These are phyloP conservation scores for Zapus hudsonius DNA, from an alignment of 2,113 vertebrate genomes.

Conservation along the genomic window DNA sequence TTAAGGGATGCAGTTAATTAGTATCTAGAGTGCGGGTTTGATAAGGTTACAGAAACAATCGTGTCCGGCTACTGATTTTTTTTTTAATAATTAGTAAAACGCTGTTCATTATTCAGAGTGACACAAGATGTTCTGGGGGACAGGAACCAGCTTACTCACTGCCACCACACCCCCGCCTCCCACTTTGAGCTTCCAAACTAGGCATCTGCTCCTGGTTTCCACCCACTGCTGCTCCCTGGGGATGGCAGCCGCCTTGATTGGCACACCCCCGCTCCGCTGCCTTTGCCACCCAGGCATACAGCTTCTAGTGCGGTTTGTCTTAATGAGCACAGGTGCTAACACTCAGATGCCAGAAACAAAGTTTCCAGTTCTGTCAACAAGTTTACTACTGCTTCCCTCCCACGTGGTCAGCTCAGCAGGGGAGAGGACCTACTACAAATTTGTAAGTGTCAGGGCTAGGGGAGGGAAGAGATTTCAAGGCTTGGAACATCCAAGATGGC, in stretches of 20 bases:
- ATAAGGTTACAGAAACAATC: not conserved
- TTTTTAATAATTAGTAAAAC: conserved; percentile 43
- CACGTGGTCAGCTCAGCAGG: not conserved
- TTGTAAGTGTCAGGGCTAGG: not conserved
- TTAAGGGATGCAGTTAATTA: not conserved
- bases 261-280: conserved; percentile 12
- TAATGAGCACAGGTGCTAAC: conserved; percentile 10
- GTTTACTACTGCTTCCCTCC: not conserved
- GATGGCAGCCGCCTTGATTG: conserved; percentile 58
- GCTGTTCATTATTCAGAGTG: conserved; percentile 21
- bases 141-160: conserved; percentile 61
- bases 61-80: not conserved
- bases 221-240: conserved; percentile 43
- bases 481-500: not conserved
- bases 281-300: not conserved
- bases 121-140: conserved; percentile 58
- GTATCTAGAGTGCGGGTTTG: not conserved
- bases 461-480: not conserved
- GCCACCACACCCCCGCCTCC: conserved; percentile 69
- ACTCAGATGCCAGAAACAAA: not conserved
- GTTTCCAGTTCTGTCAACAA: not conserved
- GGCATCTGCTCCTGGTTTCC: conserved; percentile 8
- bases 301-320: not conserved
- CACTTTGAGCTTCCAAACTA: conserved; percentile 69
- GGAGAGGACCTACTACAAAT: not conserved